Conservation (phyloP, 2,888 invertebrate species). For the Spodoptera picta region DNA sequence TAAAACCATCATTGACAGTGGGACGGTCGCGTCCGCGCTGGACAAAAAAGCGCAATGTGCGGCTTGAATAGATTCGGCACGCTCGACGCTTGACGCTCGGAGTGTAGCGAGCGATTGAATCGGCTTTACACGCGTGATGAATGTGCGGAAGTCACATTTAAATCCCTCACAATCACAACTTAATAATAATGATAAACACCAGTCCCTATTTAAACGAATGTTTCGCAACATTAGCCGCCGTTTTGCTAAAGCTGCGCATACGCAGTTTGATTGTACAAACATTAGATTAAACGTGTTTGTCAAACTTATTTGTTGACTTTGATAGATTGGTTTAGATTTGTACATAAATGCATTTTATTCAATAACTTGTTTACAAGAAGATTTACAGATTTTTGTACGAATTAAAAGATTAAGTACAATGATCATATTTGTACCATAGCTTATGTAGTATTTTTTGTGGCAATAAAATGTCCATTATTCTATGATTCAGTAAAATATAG, state of each 20-base stretch:
- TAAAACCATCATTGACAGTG: constrained; percentile 84
- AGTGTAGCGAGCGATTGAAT: constrained; percentile 60
- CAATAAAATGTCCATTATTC: no score
- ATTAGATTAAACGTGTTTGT: constrained; percentile 78
- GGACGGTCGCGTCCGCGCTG: constrained; percentile 39
- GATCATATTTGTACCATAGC: neutral
- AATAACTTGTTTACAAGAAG: constrained; percentile 14
- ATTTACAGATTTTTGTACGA: constrained; percentile 11
- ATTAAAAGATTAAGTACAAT: neutral
- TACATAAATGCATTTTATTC: constrained; percentile 17
- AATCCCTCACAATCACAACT: constrained; percentile 84
- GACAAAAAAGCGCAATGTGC: constrained; percentile 70
- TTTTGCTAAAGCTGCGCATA: constrained; percentile 78
- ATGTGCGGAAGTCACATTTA: constrained; percentile 82
- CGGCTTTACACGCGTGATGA: constrained; percentile 76
- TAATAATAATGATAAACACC: constrained; percentile 85
- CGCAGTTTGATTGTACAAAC: constrained; percentile 72
- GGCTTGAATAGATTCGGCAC: constrained; percentile 78
- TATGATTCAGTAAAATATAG: no score
- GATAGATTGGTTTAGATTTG: constrained; percentile 69
- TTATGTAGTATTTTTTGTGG: no score
- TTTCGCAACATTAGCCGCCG: constrained; percentile 83
- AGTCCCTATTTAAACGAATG: constrained; percentile 81
- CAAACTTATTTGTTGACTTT: constrained; percentile 78
- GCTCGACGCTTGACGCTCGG: constrained; percentile 58